Evolutionary conservation across 1,140 invertebrate genomes (phyloP).

Genomic region (Battus philenor): DNA sequence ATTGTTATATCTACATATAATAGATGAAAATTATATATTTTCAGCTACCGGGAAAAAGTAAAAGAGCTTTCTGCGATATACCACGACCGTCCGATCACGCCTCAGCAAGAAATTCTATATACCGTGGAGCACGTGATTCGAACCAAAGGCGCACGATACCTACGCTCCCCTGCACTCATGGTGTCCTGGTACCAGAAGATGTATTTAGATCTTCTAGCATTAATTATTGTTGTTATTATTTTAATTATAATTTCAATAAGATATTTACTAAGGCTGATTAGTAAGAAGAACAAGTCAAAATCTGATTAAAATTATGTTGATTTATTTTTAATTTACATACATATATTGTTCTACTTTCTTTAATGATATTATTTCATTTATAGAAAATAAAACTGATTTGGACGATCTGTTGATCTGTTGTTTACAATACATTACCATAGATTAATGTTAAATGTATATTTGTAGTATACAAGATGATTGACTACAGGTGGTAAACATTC

Average conservation of each 20-base stretch:
- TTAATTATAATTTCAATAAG: background rate
- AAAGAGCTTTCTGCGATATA: slow-evolving; percentile 28
- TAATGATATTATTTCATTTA: too few species aligned
- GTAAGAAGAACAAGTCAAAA: background rate
- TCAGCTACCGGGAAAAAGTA: slow-evolving; percentile 22
- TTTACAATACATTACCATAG: too few species aligned
- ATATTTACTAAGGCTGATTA: background rate
- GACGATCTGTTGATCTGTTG: too few species aligned
- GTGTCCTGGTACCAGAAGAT: slow-evolving; percentile 47
- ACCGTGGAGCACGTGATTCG: slow-evolving; percentile 39
- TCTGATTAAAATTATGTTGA: too few species aligned
- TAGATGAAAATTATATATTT: too few species aligned
- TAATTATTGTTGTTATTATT: slow-evolving; percentile 6
- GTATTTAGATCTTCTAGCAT: slow-evolving; percentile 25
- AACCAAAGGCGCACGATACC: slow-evolving; percentile 59
- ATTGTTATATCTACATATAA: too few species aligned
- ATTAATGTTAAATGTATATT: too few species aligned
- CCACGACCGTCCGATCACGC: slow-evolving; percentile 23
- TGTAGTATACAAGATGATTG: too few species aligned
- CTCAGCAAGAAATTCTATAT: slow-evolving; percentile 30
- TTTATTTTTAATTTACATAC: too few species aligned
- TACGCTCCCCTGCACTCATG: slow-evolving; percentile 60
- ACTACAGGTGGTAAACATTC: too few species aligned
- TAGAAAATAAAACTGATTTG: too few species aligned
- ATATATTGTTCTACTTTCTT: too few species aligned